Evolutionary conservation across 2,113 vertebrate species (phyloP).

Genomic region (Pardalotus punctatus): DNA sequence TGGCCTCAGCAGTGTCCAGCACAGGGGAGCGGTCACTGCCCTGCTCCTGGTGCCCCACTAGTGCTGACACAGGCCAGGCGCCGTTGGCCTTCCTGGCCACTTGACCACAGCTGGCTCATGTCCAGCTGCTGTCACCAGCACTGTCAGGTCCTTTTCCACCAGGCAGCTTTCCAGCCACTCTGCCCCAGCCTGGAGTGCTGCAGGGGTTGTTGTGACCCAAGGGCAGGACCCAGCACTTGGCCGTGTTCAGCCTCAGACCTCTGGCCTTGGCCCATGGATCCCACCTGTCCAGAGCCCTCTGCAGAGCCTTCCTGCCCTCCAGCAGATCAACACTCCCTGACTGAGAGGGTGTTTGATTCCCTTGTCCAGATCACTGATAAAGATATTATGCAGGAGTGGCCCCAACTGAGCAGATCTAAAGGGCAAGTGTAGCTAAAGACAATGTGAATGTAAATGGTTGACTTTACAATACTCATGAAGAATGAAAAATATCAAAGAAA

Average conservation of each 20-base stretch:
- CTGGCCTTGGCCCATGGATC: accelerated
- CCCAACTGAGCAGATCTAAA: background rate
- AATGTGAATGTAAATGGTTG: background rate
- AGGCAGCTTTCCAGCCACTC: accelerated
- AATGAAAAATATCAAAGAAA: background rate
- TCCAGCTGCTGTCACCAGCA: background rate
- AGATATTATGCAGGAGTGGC: background rate
- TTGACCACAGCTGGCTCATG: background rate
- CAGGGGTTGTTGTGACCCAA: too few species aligned
- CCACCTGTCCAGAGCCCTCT: background rate
- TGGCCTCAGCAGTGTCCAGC: accelerated
- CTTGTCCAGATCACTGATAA: background rate
- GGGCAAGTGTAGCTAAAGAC: background rate
- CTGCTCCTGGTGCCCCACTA: background rate
- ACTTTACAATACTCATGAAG: background rate
- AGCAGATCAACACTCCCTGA: background rate
- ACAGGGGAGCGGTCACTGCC: accelerated
- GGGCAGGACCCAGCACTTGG: background rate
- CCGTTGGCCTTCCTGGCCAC: too few species aligned
- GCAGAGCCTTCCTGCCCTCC: background rate
- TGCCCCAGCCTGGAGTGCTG: too few species aligned
- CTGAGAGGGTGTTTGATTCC: background rate
- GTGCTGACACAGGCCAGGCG: background rate
- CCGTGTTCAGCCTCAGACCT: background rate
- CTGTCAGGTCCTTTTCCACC: accelerated